Evolutionary conservation across 2,797 vertebrate species (phyloP).

Genomic region (Lemur catta): DNA sequence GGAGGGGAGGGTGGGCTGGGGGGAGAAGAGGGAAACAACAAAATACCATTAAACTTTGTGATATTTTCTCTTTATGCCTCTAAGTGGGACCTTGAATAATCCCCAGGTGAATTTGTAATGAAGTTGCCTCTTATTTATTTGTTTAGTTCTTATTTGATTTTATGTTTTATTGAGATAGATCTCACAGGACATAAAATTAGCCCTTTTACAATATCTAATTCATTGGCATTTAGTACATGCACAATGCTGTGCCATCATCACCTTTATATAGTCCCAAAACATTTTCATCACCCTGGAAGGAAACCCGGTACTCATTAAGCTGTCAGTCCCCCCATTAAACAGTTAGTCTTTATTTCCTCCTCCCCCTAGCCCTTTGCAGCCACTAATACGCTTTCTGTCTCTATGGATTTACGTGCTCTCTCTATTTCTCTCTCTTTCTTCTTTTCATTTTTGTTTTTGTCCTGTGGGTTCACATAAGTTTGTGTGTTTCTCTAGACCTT

Average conservation of each 20-base stretch:
- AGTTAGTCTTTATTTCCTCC: background rate
- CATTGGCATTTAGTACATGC: background rate
- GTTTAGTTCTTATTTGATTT: background rate
- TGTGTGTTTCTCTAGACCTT: background rate
- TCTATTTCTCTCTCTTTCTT: background rate
- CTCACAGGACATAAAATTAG: constrained; percentile 15
- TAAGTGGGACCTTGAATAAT: background rate
- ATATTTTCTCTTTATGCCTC: background rate
- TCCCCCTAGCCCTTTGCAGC: background rate
- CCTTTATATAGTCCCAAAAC: background rate
- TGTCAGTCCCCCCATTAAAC: background rate
- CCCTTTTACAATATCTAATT: background rate
- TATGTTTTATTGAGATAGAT: constrained; percentile 38
- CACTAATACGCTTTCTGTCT: background rate
- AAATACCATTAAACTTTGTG: background rate
- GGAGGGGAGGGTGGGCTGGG: background rate
- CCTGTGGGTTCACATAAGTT: background rate
- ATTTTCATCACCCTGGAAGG: background rate
- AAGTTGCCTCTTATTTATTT: background rate
- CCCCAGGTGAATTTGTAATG: constrained; percentile 26
- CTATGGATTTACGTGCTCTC: background rate
- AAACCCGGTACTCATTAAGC: background rate
- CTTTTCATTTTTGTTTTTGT: background rate
- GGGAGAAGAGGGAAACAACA: background rate
- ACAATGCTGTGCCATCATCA: too few relatives aligned